These are phyloP conservation scores for Xanthia icteritia DNA, from an alignment of 2,888 invertebrate species.

Conservation along the genomic window DNA sequence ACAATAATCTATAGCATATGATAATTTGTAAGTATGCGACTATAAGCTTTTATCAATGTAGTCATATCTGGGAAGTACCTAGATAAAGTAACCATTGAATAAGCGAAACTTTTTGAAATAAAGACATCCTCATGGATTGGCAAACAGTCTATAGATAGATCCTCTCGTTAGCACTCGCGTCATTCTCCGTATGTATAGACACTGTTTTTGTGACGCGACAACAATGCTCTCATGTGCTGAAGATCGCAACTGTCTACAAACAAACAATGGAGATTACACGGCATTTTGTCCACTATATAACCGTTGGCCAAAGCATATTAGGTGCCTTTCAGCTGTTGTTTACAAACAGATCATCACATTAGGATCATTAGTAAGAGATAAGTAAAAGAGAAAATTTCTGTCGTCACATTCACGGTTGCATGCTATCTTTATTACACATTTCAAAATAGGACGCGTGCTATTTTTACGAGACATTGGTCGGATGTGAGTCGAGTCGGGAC, in stretches of 20 bases:
- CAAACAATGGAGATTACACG: constrained; percentile 44
- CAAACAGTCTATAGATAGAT: constrained; percentile 5
- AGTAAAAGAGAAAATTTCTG: constrained; percentile 16
- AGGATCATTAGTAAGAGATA: constrained; percentile 21
- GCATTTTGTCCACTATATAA: constrained; percentile 42
- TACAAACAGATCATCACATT: constrained; percentile 14
- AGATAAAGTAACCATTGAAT: background rate
- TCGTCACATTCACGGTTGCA: constrained; percentile 18
- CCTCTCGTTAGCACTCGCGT: constrained; percentile 22
- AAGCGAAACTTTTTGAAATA: constrained; percentile 14
- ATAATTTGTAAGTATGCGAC: background rate
- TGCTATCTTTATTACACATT: constrained; percentile 48
- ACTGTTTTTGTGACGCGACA: constrained; percentile 30
- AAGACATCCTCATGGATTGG: background rate
- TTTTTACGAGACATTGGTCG: constrained; percentile 77
- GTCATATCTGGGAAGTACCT: background rate
- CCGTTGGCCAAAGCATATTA: constrained; percentile 4
- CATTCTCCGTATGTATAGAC: constrained; percentile 13
- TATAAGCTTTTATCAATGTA: background rate
- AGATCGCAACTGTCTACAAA: constrained; percentile 40
- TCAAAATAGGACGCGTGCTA: constrained; percentile 69
- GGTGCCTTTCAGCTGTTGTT: constrained; percentile 34
- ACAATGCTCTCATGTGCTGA: constrained; percentile 38
- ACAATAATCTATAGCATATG: no score
- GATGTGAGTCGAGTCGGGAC: constrained; percentile 74